Percentiles rank a stretch among this genome's conserved stretches.
Evolutionary conservation across 1,140 invertebrate genomes (phyloP).

Genomic region (Onthophagus taurus): DNA sequence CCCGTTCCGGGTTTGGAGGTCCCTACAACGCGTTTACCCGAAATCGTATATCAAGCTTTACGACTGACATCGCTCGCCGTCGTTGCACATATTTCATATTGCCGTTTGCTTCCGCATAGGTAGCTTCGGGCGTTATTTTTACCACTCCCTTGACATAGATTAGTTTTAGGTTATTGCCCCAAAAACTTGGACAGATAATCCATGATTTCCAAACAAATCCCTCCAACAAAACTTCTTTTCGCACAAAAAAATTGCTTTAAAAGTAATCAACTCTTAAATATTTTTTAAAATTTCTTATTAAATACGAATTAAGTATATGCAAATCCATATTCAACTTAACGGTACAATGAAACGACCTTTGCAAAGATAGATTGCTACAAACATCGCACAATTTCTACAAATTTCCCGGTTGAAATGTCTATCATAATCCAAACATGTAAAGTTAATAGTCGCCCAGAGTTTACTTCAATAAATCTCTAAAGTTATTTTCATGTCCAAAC

Average conservation of each 20-base stretch:
- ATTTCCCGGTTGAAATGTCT: too few species aligned
- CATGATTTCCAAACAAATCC: neutral
- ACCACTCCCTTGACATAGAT: neutral
- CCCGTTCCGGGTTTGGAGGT: slow-evolving; percentile 11
- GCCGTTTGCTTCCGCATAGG: too few species aligned
- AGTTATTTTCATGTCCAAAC: too few species aligned
- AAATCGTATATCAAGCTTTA: slow-evolving; percentile 15
- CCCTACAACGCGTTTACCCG: slow-evolving; percentile 9
- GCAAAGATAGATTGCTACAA: too few species aligned
- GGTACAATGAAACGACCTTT: too few species aligned
- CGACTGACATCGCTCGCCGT: slow-evolving; percentile 9
- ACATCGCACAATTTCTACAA: too few species aligned
- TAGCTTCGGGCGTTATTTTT: neutral
- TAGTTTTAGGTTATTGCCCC: slow-evolving; percentile 1
- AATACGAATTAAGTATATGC: too few species aligned
- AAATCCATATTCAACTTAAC: too few species aligned
- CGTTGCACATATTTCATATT: slow-evolving; percentile 11
- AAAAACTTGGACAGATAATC: neutral
- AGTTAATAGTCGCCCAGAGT: too few species aligned
- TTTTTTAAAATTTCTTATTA: neutral
- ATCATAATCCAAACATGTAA: too few species aligned
- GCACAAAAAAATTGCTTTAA: neutral
- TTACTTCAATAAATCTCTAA: too few species aligned
- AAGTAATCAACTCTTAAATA: neutral
- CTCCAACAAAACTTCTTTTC: neutral